Base-by-base conservation (phyloP, 2,888 invertebrate genomes). In the Sarcophaga carnaria region DNA sequence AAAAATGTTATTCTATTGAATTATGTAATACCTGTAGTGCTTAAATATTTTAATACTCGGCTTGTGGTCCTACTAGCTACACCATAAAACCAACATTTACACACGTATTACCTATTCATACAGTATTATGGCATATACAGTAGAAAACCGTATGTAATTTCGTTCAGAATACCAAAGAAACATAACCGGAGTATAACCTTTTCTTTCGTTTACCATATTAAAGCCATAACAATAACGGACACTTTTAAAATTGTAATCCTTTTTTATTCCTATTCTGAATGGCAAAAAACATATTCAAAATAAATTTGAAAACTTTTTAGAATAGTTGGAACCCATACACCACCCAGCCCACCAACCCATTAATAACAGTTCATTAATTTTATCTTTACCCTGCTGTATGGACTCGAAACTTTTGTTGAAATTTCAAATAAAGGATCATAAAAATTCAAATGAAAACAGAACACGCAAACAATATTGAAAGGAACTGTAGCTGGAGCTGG, bases 361-460 rank as follows among this genome's bases (percentile, higher is more conserved):
- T 59, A 66, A 59, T 66, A 80, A 80, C 72, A 45, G 37, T 37
- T 60, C 66, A 72, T 80, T 64, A 59, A 72, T 37, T 63, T 72
- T 12, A 37, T 25, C n/a, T 49, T 71, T 14, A 25, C 17, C 25
- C 49, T 37, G 8, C 37, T 37, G 37, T 37, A 37, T 37, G 37
- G 54, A 17, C 12, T 54, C 1, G 2, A 37, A 69, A 49, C 1
- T 22, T 69, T 47, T 12, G 12, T 47, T 47, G 20, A 11, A 69
- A 69, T 25, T 20, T 12, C n/a, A 67, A 67, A 22, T 69, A 47
- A 37, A n/a, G 11, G 4, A 20, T 12, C 22, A 20, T 20, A 69
- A 54, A 54, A 54, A 54, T 54, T 14, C 14, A 12, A 14, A 54
- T 54, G 12, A 12, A 14, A 54, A 54, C 17, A 1, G 4, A 17